These are phyloP conservation scores for Tetragonula clypearis DNA, from an alignment of 1,140 invertebrate species.

Conservation along the genomic window DNA sequence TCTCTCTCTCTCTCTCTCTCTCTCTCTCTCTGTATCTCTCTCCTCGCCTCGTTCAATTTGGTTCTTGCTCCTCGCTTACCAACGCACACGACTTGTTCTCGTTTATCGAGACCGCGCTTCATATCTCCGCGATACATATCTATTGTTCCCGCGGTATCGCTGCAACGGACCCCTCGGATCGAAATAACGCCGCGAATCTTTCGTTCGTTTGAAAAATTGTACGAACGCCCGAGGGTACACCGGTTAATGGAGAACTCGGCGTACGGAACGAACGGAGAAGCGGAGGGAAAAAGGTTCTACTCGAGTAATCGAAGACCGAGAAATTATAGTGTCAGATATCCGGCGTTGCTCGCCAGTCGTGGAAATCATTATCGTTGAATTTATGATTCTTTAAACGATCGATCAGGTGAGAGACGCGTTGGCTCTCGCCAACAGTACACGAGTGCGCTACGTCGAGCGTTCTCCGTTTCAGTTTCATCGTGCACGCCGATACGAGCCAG, in stretches of 20 bases:
- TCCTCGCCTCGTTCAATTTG: neutral
- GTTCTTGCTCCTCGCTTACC: neutral
- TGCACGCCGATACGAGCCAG: neutral
- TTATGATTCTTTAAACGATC: constrained; percentile 54
- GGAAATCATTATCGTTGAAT: constrained; percentile 51
- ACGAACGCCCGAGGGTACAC: constrained; percentile 27
- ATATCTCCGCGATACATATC: neutral
- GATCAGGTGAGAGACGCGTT: constrained; percentile 38
- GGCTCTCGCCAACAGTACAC: too few relatives aligned
- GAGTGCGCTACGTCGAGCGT: neutral
- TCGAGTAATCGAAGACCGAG: constrained; percentile 51
- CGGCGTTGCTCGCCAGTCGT: constrained; percentile 45
- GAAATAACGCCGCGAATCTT: constrained; percentile 22
- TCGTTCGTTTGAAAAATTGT: constrained; percentile 20
- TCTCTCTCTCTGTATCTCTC: neutral
- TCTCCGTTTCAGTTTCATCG: constrained; percentile 17
- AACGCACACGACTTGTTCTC: neutral
- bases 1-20: neutral
- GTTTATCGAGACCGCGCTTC: neutral
- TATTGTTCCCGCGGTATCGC: neutral
- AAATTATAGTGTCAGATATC: constrained; percentile 52
- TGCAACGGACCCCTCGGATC: neutral
- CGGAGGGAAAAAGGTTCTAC: constrained; percentile 1
- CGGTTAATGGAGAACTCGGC: constrained; percentile 50
- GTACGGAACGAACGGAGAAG: neutral